A percentile compares a stretch with the other conserved stretches of the same genome.
Evolutionary conservation across 1,140 invertebrate species (phyloP).

Genomic region (Batillaria attramentaria): DNA sequence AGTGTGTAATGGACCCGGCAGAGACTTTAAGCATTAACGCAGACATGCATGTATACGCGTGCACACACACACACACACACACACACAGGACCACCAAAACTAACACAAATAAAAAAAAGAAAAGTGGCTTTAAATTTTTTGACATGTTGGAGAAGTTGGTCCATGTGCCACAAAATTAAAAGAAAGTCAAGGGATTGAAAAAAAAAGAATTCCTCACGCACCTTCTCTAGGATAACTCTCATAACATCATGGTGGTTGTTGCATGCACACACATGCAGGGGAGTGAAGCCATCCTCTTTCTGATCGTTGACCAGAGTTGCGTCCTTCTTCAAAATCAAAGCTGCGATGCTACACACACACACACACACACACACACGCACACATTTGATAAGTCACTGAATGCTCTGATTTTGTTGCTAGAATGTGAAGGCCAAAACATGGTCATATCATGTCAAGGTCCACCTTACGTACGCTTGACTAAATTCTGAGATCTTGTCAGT

Average conservation of each 20-base stretch:
- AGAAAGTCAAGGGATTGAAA: neutral
- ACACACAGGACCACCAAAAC: neutral
- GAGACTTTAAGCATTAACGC: neutral
- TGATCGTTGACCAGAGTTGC: slow-evolving; percentile 26
- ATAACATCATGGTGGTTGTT: slow-evolving; percentile 35
- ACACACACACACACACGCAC: too few relatives aligned
- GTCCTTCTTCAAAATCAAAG: neutral
- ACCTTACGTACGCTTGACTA: too few relatives aligned
- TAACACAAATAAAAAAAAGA: neutral
- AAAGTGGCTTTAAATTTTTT: neutral
- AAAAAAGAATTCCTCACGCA: neutral
- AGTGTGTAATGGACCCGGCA: too few relatives aligned
- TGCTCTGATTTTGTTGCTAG: too few relatives aligned
- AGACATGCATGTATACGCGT: neutral
- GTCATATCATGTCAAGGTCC: too few relatives aligned
- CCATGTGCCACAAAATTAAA: neutral
- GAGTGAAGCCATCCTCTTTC: slow-evolving; percentile 43
- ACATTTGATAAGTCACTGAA: too few relatives aligned
- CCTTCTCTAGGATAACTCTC: slow-evolving; percentile 33
- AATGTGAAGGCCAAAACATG: too few relatives aligned
- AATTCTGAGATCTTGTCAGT: too few relatives aligned
- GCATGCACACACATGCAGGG: slow-evolving; percentile 41
- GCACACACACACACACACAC: neutral
- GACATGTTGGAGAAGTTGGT: neutral
- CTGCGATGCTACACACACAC: too few relatives aligned